phyloP scores from a whole-genome alignment of 2,797 vertebrate genomes.

The Otolemur crassicaudatus region DNA sequence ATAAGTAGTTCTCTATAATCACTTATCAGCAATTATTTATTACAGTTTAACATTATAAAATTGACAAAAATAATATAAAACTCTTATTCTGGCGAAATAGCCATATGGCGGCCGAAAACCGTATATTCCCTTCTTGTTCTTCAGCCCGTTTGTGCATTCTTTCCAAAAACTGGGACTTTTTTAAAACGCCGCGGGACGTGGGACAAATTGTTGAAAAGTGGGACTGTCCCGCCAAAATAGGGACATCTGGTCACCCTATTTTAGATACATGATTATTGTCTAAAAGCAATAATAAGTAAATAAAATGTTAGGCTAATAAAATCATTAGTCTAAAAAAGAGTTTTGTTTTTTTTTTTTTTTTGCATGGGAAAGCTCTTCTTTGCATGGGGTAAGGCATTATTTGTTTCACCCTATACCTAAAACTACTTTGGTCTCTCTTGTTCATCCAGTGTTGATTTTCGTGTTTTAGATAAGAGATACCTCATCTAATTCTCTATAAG shows the following conservation, averaged over 20 bases:
- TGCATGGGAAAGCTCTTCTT: not conserved
- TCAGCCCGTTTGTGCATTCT: too few relatives aligned
- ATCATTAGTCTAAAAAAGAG: not conserved
- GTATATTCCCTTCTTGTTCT: too few relatives aligned
- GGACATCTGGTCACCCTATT: not conserved
- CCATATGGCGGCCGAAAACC: too few relatives aligned
- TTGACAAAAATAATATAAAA: too few relatives aligned
- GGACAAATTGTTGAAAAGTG: too few relatives aligned
- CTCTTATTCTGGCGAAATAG: too few relatives aligned
- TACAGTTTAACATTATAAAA: too few relatives aligned
- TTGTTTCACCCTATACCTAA: not conserved
- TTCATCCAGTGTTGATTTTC: not conserved
- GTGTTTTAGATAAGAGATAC: conserved; percentile 34
- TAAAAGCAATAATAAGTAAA: not conserved
- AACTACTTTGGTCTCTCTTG: not conserved
- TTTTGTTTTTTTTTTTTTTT: not conserved
- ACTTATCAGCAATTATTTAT: too few relatives aligned
- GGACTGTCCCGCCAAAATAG: too few relatives aligned
- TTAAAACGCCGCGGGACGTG: too few relatives aligned
- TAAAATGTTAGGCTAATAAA: not conserved
- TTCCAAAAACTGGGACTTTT: too few relatives aligned
- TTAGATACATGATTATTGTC: not conserved
- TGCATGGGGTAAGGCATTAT: not conserved
- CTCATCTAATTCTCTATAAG: conserved; percentile 41
- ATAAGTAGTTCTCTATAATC: too few relatives aligned